Base-by-base conservation (phyloP, 2,888 invertebrate genomes). In the Xestia rhomboidea region DNA sequence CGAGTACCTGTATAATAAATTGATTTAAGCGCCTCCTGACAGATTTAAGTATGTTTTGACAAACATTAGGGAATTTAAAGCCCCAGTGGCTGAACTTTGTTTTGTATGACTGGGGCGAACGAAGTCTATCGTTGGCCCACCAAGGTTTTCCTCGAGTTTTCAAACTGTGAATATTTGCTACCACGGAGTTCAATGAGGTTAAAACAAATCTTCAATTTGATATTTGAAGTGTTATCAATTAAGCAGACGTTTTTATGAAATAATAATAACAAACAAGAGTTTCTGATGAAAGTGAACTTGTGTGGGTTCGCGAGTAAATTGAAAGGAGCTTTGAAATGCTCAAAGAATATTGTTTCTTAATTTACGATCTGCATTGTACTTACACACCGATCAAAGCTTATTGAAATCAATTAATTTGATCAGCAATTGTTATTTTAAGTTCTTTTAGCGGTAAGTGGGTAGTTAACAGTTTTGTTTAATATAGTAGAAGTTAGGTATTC, bases 11-110 rank as follows among this genome's bases (percentile, higher is more conserved):
- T 95, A 94, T 95, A 95, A 95, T 95, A 95, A 96, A 96, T 96
- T 96, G 96, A 96, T 96, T 96, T 96, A 96, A 95, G 95, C 95
- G 92, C 93, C 94, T 95, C 94, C 93, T 94, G 95, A 95, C 96
- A 95, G 94, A 92, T 94, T 94, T 95, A 94, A 95, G 95, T 94
- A 94, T 95, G 94, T 95, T 96, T 95, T 95, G 94, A 94, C 95
- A 95, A 95, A 96, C 95, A 95, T 95, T 94, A 94, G 94, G 94
- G 95, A 95, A 93, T 95, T 93, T 94, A 92, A 95, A 93, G 92
- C 94, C 93, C 93, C 91, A 90, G 93, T 91, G 94, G 92, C 92
- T 90, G 92, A 95, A 96, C 93, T 95, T 95, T 94, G 93, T 94
- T 93, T 93, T 88, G 91, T 91, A 90, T 91, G 91, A 87, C 85